Evolutionary conservation across 2,888 invertebrate species (phyloP).

Genomic region (Lamellibrachia columna): DNA sequence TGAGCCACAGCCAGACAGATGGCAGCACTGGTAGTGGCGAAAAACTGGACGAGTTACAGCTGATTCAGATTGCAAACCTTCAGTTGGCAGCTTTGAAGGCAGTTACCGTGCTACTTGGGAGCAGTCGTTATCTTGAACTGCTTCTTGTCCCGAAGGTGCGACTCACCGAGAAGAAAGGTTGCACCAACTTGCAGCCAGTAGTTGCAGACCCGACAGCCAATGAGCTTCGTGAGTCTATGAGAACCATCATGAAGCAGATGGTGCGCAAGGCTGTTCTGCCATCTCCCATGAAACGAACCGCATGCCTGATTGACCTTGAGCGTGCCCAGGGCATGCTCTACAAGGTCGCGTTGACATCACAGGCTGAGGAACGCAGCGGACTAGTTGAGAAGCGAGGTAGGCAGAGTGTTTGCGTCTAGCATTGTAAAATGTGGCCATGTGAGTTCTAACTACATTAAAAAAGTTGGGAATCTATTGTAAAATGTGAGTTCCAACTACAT

Average conservation of each 20-base stretch:
- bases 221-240: constrained; percentile 47
- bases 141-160: constrained; percentile 68
- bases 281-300: constrained; percentile 56
- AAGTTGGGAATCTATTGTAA: too few species aligned
- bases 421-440: neutral
- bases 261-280: constrained; percentile 58
- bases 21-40: neutral
- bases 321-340: constrained; percentile 61
- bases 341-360: constrained; percentile 57
- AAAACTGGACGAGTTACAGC: constrained; percentile 63
- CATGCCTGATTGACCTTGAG: constrained; percentile 61
- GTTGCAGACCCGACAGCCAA: constrained; percentile 50
- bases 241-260: constrained; percentile 59
- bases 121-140: constrained; percentile 70
- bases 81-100: constrained; percentile 72
- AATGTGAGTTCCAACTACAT: neutral
- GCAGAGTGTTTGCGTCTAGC: constrained; percentile 31
- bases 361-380: constrained; percentile 62
- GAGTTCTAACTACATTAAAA: neutral
- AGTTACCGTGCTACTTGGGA: constrained; percentile 69
- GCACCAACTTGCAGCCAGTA: neutral
- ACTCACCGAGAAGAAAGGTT: constrained; percentile 36
- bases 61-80: constrained; percentile 68
- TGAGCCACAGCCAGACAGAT: neutral
- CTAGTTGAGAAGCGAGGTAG: constrained; percentile 60